Evolutionary conservation across 2,113 vertebrate species (phyloP).

Genomic region (Neotoma lepida): DNA sequence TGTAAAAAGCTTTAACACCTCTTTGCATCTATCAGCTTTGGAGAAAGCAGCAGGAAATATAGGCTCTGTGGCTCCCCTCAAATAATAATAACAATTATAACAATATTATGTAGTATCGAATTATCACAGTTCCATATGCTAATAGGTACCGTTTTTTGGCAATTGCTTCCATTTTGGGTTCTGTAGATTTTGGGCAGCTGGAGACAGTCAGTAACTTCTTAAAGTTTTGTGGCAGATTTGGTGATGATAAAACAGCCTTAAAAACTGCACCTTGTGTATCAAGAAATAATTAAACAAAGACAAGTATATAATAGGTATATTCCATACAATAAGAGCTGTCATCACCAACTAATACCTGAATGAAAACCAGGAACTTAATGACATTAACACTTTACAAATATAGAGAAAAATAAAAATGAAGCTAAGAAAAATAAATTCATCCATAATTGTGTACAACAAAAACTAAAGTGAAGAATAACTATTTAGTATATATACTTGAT

Average conservation of each 20-base stretch:
- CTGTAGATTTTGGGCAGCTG: neutral
- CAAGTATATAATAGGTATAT: constrained; percentile 53
- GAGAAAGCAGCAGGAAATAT: neutral
- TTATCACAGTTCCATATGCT: neutral
- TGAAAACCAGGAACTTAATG: constrained; percentile 72
- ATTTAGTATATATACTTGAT: constrained; percentile 74
- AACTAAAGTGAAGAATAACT: constrained; percentile 65
- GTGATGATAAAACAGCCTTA: constrained; percentile 8
- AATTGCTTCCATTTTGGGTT: neutral
- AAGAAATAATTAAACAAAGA: constrained; percentile 56
- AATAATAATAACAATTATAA: neutral
- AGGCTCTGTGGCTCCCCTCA: neutral
- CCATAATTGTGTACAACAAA: constrained; percentile 66
- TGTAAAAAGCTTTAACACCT: neutral
- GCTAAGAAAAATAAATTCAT: constrained; percentile 74
- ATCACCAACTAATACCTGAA: constrained; percentile 65
- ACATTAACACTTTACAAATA: constrained; percentile 76
- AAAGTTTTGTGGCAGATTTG: neutral
- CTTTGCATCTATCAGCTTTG: neutral
- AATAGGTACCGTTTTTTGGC: neutral
- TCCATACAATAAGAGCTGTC: constrained; percentile 50
- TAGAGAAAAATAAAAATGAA: constrained; percentile 74
- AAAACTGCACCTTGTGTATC: neutral
- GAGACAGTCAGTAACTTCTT: neutral
- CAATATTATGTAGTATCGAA: neutral